These are phyloP conservation scores for Odontamblyopus rebecca DNA, from an alignment of 2,797 vertebrate species.

Conservation along the genomic window DNA sequence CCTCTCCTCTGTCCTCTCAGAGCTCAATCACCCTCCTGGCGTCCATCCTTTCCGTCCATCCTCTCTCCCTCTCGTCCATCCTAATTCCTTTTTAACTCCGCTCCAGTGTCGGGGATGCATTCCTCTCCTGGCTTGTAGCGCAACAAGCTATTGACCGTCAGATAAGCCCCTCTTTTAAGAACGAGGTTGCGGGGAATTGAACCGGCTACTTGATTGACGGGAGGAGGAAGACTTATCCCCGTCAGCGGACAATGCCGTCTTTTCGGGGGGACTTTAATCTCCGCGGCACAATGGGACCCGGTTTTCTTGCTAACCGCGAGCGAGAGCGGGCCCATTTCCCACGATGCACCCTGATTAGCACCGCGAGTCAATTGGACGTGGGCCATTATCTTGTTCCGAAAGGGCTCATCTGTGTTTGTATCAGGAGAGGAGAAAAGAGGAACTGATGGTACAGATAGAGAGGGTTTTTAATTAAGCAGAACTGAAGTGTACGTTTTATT, in stretches of 20 bases:
- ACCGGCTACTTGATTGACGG: conserved; percentile 98
- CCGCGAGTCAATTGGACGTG: conserved; percentile 82
- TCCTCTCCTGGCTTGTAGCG: conserved; percentile 87
- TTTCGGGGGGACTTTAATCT: conserved; percentile 97
- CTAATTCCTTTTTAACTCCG: conserved; percentile 80
- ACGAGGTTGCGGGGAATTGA: conserved; percentile 89
- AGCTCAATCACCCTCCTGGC: conserved; percentile 65
- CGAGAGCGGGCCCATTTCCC: conserved; percentile 83
- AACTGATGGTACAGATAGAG: conserved; percentile 45
- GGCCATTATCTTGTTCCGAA: conserved; percentile 86
- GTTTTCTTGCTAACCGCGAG: conserved; percentile 77
- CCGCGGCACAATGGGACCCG: conserved; percentile 89
- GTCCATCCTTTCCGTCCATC: conserved; percentile 79
- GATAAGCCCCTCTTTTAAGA: conserved; percentile 98
- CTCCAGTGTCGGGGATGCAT: conserved; percentile 81
- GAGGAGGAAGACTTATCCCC: conserved; percentile 97
- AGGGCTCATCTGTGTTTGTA: conserved; percentile 56
- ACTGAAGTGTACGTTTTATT: conserved; percentile 11
- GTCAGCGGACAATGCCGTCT: conserved; percentile 90
- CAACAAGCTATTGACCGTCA: conserved; percentile 95
- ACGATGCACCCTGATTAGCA: conserved; percentile 94
- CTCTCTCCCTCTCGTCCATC: conserved; percentile 61
- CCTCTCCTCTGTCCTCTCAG: conserved; percentile 47
- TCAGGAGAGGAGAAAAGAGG: conserved; percentile 33
- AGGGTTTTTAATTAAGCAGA: conserved; percentile 22